These are phyloP conservation scores for Sinodicranocentrus sp. DNA, from an alignment of 2,888 invertebrate species.

Conservation along the genomic window DNA sequence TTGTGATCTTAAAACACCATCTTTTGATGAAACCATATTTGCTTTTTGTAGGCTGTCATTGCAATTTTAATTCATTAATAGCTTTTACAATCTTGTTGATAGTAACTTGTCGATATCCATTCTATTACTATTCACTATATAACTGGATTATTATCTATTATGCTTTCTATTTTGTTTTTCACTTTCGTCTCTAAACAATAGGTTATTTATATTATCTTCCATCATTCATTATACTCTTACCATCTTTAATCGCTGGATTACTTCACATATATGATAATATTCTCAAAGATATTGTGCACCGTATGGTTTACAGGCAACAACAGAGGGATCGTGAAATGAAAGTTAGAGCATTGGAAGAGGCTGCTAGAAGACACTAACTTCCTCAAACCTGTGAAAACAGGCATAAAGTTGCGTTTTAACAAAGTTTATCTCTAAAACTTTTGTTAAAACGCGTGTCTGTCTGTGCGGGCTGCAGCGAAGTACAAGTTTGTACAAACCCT, in stretches of 20 bases:
- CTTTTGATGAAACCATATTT: constrained; percentile 55
- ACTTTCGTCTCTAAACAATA: constrained; percentile 56
- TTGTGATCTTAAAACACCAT: constrained; percentile 52
- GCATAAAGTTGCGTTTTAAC: constrained; percentile 17
- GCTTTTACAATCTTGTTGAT: constrained; percentile 34
- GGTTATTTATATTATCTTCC: constrained; percentile 40
- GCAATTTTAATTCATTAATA: constrained; percentile 65
- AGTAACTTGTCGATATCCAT: constrained; percentile 52
- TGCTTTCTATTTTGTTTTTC: constrained; percentile 62
- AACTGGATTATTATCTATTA: constrained; percentile 45
- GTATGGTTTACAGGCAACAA: constrained; percentile 82
- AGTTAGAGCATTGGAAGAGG: constrained; percentile 91
- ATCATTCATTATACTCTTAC: constrained; percentile 41
- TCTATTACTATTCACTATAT: constrained; percentile 50
- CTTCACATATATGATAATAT: constrained; percentile 38
- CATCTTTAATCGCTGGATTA: constrained; percentile 25
- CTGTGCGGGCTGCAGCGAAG: constrained; percentile 23
- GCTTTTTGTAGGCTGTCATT: constrained; percentile 61
- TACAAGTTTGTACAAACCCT: constrained; percentile 29
- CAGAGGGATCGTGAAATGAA: constrained; percentile 91
- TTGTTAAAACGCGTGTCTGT: constrained; percentile 34
- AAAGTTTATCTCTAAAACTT: not conserved
- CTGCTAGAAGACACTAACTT: constrained; percentile 84
- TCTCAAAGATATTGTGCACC: constrained; percentile 67
- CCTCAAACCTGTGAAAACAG: constrained; percentile 8